A percentile compares a stretch with the other conserved stretches of the same genome.
These are phyloP conservation scores for Epinotia bilunana DNA, from an alignment of 2,888 invertebrate species.

Conservation along the genomic window DNA sequence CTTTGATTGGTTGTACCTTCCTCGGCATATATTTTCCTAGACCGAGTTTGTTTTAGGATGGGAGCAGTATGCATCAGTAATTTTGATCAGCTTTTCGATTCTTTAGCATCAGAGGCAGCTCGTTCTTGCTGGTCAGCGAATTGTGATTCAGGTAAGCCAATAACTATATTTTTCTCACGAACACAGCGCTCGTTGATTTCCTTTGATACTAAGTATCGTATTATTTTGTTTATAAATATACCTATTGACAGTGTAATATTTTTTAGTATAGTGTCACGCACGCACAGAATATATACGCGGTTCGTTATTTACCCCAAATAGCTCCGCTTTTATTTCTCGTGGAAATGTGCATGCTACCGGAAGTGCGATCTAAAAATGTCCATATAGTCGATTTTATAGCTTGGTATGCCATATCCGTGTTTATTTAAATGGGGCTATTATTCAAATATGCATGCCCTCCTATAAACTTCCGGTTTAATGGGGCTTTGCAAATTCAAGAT, in stretches of 20 bases:
- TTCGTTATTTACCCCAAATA: slow-evolving; percentile 17
- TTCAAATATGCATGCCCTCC: slow-evolving; percentile 18
- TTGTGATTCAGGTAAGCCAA: too few relatives aligned
- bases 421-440: slow-evolving; percentile 35
- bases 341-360: slow-evolving; percentile 40
- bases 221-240: background rate
- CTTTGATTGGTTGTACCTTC: too few relatives aligned
- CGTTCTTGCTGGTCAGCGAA: too few relatives aligned
- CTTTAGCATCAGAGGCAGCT: too few relatives aligned
- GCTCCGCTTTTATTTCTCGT: slow-evolving; percentile 32
- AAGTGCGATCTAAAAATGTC: slow-evolving; percentile 34
- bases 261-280: background rate
- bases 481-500: slow-evolving; percentile 14
- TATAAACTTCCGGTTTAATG: slow-evolving; percentile 8
- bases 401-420: slow-evolving; percentile 33
- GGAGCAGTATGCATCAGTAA: too few relatives aligned
- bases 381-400: slow-evolving; percentile 39
- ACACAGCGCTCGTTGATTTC: too few relatives aligned
- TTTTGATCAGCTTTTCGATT: too few relatives aligned
- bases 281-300: slow-evolving; percentile 11
- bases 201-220: background rate
- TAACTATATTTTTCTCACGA: too few relatives aligned
- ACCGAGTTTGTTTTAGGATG: too few relatives aligned
- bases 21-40: too few relatives aligned
- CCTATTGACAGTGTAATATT: background rate